These are phyloP conservation scores for Cephus runcator DNA, from an alignment of 2,888 invertebrate genomes.

Conservation along the genomic window DNA sequence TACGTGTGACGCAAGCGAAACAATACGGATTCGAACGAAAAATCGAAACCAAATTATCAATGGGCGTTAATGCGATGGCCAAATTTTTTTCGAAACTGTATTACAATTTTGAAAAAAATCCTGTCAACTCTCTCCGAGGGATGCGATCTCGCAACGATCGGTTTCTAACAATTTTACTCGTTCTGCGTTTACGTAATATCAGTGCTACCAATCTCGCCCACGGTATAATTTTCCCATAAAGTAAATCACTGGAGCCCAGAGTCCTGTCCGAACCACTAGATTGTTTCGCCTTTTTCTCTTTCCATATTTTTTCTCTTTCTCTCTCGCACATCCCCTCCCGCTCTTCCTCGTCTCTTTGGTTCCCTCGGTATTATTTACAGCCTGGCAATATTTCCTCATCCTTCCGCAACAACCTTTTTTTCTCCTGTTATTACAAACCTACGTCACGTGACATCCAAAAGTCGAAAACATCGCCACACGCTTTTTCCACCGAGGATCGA, in stretches of 20 bases:
- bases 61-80: too few species aligned
- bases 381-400: background rate
- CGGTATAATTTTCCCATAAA: conserved; percentile 43
- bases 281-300: conserved; percentile 18
- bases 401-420: background rate
- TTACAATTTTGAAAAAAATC: too few species aligned
- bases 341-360: background rate
- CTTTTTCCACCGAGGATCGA: background rate
- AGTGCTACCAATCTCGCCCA: conserved; percentile 22
- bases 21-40: too few species aligned
- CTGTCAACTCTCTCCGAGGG: background rate
- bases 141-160: background rate
- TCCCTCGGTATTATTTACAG: background rate
- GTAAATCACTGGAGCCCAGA: conserved; percentile 25
- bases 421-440: background rate
- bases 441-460: background rate
- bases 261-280: conserved; percentile 26
- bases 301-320: background rate
- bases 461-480: background rate
- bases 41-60: too few species aligned
- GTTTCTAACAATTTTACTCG: conserved; percentile 24
- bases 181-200: conserved; percentile 31
- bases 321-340: background rate
- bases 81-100: too few species aligned
- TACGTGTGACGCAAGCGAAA: too few species aligned